Evolutionary conservation across 2,888 invertebrate species (phyloP).

Genomic region (Stenurella melanura): DNA sequence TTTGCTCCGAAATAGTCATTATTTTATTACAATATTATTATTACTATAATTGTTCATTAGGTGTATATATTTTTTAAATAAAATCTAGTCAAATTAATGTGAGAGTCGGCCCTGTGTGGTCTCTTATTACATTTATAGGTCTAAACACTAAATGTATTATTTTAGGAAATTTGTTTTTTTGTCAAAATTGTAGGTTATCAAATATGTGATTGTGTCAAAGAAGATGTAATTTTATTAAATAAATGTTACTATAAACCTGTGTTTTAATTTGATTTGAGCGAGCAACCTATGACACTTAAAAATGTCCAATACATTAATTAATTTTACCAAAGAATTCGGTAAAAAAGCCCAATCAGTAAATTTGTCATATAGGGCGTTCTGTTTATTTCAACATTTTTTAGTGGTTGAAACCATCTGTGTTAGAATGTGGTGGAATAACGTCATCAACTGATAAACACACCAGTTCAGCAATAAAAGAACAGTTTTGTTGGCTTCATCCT

Average conservation of each 20-base stretch:
- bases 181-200: conserved; percentile 24
- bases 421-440: too few species aligned
- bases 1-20: conserved; percentile 28
- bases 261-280: background rate
- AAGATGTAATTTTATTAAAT: conserved; percentile 43
- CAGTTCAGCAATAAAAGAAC: too few species aligned
- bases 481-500: too few species aligned
- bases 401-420: too few species aligned
- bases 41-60: conserved; percentile 5
- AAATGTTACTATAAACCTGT: conserved; percentile 36
- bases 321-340: too few species aligned
- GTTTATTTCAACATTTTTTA: too few species aligned
- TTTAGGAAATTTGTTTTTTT: conserved; percentile 7
- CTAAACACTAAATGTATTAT: background rate
- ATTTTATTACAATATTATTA: conserved; percentile 11
- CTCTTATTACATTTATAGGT: background rate
- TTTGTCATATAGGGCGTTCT: too few species aligned
- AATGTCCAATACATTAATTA: too few species aligned
- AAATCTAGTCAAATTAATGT: conserved; percentile 33
- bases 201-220: conserved; percentile 39
- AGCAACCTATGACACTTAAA: too few species aligned
- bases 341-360: too few species aligned
- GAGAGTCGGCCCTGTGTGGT: too few species aligned
- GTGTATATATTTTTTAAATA: conserved; percentile 6
- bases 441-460: too few species aligned